Evolutionary conservation across 2,113 vertebrate genomes (phyloP), one percentile per base, ranked within the genome.

Genomic region (Trematocara nigrifrons): DNA sequence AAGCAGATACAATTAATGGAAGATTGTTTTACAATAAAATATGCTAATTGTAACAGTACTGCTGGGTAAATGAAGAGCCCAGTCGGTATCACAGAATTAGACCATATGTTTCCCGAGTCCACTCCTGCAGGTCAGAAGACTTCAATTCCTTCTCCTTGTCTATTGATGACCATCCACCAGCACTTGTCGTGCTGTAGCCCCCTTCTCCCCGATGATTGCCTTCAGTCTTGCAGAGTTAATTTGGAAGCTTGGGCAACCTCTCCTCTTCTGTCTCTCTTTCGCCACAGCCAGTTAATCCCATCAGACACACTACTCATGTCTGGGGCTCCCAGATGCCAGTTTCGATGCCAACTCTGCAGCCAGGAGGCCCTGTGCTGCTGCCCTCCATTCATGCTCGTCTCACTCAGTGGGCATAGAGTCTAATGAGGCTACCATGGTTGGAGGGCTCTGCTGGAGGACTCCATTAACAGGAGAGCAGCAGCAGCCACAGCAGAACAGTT

Each of bases 271-370:
- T 92, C 54, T 88, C 54, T 79, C 77, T 93, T 88, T 92, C 22
- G 49, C 87, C 84, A 90, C 87, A 90, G 92, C 89, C 89, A 86
- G 93, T 92, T 95, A 94, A 94, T 96, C 94, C 92, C 93, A 94
- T 95, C 89, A 94, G 94, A 95, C 88, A 89, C 94, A 90, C 88
- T 79, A 83, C 91, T 92, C 90, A 90, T 89, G 93, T 95, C 87
- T 86, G 86, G 77, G 91, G 84, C 86, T 89, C 89, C 91, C 88
- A 92, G 88, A 92, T 92, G 90, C 88, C 92, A 94, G 71, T 92
- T 84, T 86, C 89, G 82, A 78, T 89, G 93, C 93, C 94, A 94
- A 82, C 69, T 86, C 89, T 90, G 85, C 90, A 90, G 87, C 93
- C 89, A 91, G 89, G 81, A 88, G 90, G 82, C 87, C 88, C 64